phyloP scores from a whole-genome alignment of 2,888 invertebrate species.

The Cerastis leucographa region DNA sequence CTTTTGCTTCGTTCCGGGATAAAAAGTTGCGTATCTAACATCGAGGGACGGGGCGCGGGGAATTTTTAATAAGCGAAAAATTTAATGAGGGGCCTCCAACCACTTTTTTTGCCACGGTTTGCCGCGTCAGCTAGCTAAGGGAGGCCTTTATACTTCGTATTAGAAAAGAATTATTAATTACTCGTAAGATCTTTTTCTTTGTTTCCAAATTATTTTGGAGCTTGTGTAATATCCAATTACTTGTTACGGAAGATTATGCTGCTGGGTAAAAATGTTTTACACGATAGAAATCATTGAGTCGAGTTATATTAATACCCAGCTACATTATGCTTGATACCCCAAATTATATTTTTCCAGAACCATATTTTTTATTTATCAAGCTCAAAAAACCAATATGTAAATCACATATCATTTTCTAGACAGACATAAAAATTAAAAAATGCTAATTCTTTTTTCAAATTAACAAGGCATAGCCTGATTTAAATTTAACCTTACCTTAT shows the following conservation, averaged over 20 bases:
- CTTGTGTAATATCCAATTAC: constrained; percentile 55
- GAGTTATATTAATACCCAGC: not conserved
- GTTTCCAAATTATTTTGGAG: constrained; percentile 48
- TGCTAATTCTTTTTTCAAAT: not conserved
- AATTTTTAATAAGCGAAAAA: constrained; percentile 91
- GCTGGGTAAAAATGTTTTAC: not conserved
- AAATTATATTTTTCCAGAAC: not conserved
- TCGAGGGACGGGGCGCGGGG: constrained; percentile 85
- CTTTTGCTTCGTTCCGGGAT: constrained; percentile 86
- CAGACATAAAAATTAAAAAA: too few species aligned
- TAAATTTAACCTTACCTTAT: constrained; percentile 82
- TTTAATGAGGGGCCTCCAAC: constrained; percentile 87
- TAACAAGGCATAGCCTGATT: constrained; percentile 45
- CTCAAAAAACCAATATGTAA: not conserved
- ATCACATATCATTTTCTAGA: not conserved
- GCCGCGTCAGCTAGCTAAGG: constrained; percentile 80
- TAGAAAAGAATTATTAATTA: constrained; percentile 75
- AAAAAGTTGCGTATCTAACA: constrained; percentile 89
- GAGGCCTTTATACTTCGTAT: constrained; percentile 75
- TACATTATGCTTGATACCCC: not conserved
- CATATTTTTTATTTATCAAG: not conserved
- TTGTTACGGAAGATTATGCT: constrained; percentile 31
- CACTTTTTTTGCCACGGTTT: constrained; percentile 82
- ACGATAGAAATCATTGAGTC: not conserved
- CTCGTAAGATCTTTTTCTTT: constrained; percentile 62